phyloP scores from a whole-genome alignment of 1,140 invertebrate species.

The Drosophila sturtevanti region DNA sequence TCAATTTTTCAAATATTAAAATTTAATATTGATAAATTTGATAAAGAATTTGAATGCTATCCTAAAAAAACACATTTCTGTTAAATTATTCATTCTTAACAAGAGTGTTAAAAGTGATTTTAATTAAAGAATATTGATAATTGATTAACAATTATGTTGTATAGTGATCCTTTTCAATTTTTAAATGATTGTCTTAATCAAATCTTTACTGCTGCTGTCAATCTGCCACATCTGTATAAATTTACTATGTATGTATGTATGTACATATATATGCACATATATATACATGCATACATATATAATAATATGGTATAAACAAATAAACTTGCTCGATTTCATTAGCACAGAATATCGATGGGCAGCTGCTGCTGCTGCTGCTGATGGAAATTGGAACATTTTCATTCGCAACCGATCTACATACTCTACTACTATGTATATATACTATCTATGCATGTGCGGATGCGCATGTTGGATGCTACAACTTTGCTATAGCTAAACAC shows the following conservation, averaged over 20 bases:
- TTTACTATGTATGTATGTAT: not conserved
- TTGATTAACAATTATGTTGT: too few species aligned
- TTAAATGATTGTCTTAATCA: slow-evolving; percentile 11
- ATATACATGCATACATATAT: not conserved
- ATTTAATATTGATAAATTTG: too few species aligned
- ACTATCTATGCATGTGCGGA: slow-evolving; percentile 9
- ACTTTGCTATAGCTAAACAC: too few species aligned
- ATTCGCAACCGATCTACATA: slow-evolving; percentile 15
- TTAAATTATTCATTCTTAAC: too few species aligned
- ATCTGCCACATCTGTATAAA: slow-evolving; percentile 4
- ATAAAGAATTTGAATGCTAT: too few species aligned
- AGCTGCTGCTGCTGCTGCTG: slow-evolving; percentile 27
- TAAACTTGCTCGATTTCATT: slow-evolving; percentile 77
- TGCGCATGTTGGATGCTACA: slow-evolving; percentile 25
- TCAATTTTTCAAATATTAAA: too few species aligned
- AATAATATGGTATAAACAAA: slow-evolving; percentile 58
- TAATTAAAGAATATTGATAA: too few species aligned
- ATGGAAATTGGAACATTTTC: slow-evolving; percentile 53
- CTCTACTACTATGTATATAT: not conserved
- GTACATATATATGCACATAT: not conserved
- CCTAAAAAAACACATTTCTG: too few species aligned
- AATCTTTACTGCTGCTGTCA: slow-evolving; percentile 33
- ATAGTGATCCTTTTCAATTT: not conserved
- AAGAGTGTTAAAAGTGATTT: too few species aligned
- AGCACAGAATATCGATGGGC: slow-evolving; percentile 50